Evolutionary conservation across 2,888 invertebrate genomes (phyloP).

Genomic region (Poecilobothrus nobilitatus): DNA sequence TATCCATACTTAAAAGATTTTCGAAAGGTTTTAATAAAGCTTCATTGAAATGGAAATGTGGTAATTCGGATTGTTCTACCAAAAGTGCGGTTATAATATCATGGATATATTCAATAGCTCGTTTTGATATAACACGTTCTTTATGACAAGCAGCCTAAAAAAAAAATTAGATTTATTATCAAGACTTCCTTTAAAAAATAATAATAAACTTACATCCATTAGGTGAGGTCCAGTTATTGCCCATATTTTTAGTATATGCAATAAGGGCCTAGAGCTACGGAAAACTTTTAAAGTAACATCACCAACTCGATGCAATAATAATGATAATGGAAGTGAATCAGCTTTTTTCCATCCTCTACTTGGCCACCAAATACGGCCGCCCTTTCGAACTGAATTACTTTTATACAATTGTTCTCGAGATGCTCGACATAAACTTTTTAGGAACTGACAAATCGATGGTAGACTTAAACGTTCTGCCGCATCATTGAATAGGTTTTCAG

Average conservation of each 20-base stretch:
- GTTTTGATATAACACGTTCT: constrained; percentile 78
- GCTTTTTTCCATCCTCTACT: constrained; percentile 44
- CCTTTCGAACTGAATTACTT: constrained; percentile 45
- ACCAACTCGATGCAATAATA: constrained; percentile 73
- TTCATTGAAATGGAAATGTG: constrained; percentile 94
- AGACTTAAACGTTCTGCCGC: constrained; percentile 81
- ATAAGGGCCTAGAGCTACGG: constrained; percentile 74
- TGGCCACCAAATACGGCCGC: constrained; percentile 43
- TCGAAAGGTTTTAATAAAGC: constrained; percentile 91
- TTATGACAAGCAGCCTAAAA: constrained; percentile 80
- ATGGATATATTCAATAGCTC: constrained; percentile 85
- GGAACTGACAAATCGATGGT: constrained; percentile 71
- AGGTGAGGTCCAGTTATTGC: constrained; percentile 86
- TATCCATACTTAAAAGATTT: constrained; percentile 83
- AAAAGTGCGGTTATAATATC: constrained; percentile 82
- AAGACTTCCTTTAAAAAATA: neutral
- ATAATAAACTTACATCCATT: constrained; percentile 61
- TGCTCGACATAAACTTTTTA: constrained; percentile 74
- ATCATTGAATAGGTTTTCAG: constrained; percentile 83
- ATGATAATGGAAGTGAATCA: constrained; percentile 46
- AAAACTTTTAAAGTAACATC: constrained; percentile 83
- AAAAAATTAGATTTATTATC: neutral
- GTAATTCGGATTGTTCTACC: constrained; percentile 77
- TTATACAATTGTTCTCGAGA: constrained; percentile 63
- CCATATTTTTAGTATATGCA: constrained; percentile 90